These are phyloP conservation scores for Phengaris alcon DNA, from an alignment of 2,888 invertebrate genomes.

Conservation along the genomic window DNA sequence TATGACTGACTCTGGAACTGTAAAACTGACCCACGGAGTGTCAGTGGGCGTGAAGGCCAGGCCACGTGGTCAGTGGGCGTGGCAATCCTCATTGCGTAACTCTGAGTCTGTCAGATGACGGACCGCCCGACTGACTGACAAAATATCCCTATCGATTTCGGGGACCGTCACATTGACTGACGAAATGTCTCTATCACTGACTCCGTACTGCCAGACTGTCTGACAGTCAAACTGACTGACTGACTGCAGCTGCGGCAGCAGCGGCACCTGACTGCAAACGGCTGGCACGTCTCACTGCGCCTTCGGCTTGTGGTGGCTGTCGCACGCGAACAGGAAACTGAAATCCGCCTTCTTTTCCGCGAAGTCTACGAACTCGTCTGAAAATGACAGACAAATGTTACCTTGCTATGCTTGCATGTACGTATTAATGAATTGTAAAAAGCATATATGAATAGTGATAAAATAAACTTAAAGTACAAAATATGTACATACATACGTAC, in stretches of 20 bases:
- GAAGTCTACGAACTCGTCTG: slow-evolving; percentile 81
- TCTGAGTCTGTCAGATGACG: neutral
- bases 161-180: neutral
- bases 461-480: too few relatives aligned
- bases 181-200: neutral
- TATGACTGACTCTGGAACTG: too few relatives aligned
- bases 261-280: slow-evolving; percentile 56
- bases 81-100: too few relatives aligned
- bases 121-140: neutral
- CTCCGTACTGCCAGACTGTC: neutral
- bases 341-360: slow-evolving; percentile 81
- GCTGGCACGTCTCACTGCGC: slow-evolving; percentile 68
- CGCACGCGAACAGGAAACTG: slow-evolving; percentile 74
- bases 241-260: neutral
- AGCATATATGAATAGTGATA: too few relatives aligned
- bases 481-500: too few relatives aligned
- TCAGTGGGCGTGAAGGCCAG: too few relatives aligned
- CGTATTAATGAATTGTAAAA: too few relatives aligned
- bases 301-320: slow-evolving; percentile 60
- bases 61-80: too few relatives aligned
- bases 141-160: neutral
- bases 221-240: slow-evolving; percentile 3
- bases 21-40: too few relatives aligned
- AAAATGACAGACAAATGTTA: slow-evolving; percentile 42
- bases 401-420: too few relatives aligned